Evolutionary conservation across 2,888 invertebrate species (phyloP).

Genomic region (Torymus tubicola): DNA sequence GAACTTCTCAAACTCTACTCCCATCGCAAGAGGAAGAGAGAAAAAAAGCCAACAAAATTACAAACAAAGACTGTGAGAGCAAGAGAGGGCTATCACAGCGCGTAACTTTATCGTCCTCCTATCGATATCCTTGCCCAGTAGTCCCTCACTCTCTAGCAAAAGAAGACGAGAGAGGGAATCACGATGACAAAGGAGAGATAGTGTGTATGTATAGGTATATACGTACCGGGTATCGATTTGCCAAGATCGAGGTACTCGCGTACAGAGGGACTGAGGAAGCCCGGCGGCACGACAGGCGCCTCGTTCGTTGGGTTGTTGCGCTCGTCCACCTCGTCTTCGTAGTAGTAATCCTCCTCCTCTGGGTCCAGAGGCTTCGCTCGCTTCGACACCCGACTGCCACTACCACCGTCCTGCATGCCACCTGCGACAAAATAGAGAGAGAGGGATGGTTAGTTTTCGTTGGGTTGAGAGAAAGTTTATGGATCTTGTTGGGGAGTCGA

Average conservation of each 20-base stretch:
- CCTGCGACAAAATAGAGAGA: conserved; percentile 33
- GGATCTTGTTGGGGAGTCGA: no score
- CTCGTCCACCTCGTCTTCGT: conserved; percentile 76
- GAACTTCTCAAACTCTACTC: no score
- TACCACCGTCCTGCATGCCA: conserved; percentile 44
- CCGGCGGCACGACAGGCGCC: conserved; percentile 82
- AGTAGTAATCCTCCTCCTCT: conserved; percentile 75
- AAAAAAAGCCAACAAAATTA: no score
- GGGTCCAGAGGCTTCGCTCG: conserved; percentile 76
- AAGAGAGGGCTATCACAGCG: no score
- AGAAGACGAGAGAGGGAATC: not conserved
- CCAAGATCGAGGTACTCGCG: conserved; percentile 91
- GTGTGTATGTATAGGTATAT: conserved; percentile 58
- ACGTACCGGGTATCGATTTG: conserved; percentile 91
- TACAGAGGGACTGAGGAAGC: conserved; percentile 90
- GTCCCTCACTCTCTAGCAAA: not conserved
- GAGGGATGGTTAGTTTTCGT: no score
- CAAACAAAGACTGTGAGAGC: no score
- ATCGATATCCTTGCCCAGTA: no score
- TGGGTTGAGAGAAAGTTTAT: no score
- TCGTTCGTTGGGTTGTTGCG: conserved; percentile 77
- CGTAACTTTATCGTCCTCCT: no score
- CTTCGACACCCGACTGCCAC: conserved; percentile 65
- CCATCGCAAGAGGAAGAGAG: no score
- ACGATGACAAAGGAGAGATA: not conserved